A percentile compares a stretch with the other conserved stretches of the same genome.
phyloP scores from a whole-genome alignment of 1,140 invertebrate genomes.

The Metopolophium dirhodum region DNA sequence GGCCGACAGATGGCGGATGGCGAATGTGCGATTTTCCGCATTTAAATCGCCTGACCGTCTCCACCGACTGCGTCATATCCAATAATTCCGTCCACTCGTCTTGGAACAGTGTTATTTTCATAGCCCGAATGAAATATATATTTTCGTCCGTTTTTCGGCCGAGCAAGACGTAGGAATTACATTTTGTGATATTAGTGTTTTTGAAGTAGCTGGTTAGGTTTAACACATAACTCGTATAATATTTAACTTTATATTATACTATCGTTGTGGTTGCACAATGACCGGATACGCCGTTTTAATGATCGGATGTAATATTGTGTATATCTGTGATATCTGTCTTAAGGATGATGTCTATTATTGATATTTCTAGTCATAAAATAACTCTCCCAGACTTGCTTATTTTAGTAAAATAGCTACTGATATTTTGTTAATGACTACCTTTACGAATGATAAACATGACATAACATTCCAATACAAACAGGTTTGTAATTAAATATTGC shows the following conservation, averaged over 20 bases:
- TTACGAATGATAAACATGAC: neutral
- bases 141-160: neutral
- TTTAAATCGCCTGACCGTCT: neutral
- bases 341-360: neutral
- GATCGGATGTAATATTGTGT: neutral
- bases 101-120: neutral
- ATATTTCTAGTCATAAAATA: neutral
- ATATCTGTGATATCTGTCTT: neutral
- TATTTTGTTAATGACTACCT: neutral
- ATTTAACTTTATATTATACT: neutral
- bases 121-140: neutral
- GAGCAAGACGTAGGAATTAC: neutral
- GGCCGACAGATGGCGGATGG: neutral
- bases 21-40: neutral
- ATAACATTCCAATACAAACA: neutral
- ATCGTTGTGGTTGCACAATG: neutral
- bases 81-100: neutral
- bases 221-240: neutral
- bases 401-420: neutral
- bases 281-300: neutral
- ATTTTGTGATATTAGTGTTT: neutral
- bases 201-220: neutral
- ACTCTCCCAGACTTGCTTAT: neutral
- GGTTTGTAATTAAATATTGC: neutral
- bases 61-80: neutral